phyloP scores from a whole-genome alignment of 2,113 vertebrate genomes.

The Carassius auratus region DNA sequence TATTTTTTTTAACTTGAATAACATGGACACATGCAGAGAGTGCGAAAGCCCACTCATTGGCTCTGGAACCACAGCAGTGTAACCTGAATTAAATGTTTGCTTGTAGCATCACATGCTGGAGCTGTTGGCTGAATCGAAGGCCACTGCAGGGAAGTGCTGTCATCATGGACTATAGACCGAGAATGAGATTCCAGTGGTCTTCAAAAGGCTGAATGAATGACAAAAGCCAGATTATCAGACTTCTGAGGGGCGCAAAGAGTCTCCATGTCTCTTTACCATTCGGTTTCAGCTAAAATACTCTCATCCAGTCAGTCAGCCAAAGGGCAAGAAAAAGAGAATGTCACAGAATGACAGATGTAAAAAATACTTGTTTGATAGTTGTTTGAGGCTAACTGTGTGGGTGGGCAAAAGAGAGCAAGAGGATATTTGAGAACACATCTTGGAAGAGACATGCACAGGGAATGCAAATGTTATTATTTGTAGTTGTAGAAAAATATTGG shows the following conservation, averaged over 20 bases:
- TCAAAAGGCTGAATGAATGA: conserved; percentile 41
- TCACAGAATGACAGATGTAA: background rate
- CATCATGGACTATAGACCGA: conserved; percentile 8
- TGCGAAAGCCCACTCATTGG: background rate
- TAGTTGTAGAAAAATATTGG: background rate
- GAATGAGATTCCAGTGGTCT: conserved; percentile 22
- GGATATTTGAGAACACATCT: background rate
- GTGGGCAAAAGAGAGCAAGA: background rate
- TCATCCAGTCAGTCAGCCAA: conserved; percentile 57
- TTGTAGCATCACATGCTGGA: background rate
- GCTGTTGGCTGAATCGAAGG: background rate
- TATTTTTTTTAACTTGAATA: background rate
- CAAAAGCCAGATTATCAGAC: conserved; percentile 64
- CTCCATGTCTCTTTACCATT: conserved; percentile 60
- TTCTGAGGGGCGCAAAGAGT: conserved; percentile 63
- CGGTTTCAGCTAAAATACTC: conserved; percentile 50
- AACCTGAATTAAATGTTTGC: background rate
- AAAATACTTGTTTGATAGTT: background rate
- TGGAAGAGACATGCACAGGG: background rate
- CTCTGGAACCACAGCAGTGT: background rate
- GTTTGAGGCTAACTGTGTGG: background rate
- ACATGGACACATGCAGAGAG: background rate
- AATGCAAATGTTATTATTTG: background rate
- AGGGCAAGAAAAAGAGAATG: conserved; percentile 49
- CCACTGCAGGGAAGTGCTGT: background rate